Evolutionary conservation across 2,888 invertebrate genomes (phyloP).

Genomic region (Eumerus sabulonum): DNA sequence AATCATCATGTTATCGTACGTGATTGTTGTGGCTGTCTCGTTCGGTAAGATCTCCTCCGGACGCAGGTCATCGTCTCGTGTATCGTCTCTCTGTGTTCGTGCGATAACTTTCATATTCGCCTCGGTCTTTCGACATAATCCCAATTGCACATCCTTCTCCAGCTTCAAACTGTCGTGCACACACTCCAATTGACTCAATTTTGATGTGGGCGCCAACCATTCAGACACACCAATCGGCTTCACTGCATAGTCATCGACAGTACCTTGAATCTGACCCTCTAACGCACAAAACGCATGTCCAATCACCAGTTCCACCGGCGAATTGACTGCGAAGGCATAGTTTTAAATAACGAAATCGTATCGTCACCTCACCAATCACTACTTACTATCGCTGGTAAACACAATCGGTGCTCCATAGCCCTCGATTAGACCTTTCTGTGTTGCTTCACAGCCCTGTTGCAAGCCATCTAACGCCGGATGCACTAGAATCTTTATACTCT

Average conservation of each 20-base stretch:
- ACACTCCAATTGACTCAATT: constrained; percentile 93
- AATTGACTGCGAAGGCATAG: constrained; percentile 88
- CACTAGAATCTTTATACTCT: constrained; percentile 94
- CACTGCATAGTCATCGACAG: constrained; percentile 84
- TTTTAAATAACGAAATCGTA: neutral
- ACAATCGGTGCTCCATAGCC: constrained; percentile 84
- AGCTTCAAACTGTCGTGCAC: constrained; percentile 95
- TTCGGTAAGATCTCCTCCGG: constrained; percentile 90
- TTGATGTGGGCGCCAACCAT: constrained; percentile 91
- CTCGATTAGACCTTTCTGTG: constrained; percentile 74
- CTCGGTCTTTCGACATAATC: constrained; percentile 83
- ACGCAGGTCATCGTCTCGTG: constrained; percentile 85
- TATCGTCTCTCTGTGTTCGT: constrained; percentile 90
- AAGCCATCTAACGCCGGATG: constrained; percentile 80
- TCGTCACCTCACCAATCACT: neutral
- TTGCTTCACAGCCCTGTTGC: constrained; percentile 79
- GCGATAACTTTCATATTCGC: constrained; percentile 86
- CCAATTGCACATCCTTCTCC: constrained; percentile 90
- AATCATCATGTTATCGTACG: constrained; percentile 91
- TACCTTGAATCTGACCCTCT: constrained; percentile 85
- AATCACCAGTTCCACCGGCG: constrained; percentile 91
- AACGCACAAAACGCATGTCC: constrained; percentile 90
- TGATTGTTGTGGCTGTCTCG: constrained; percentile 86
- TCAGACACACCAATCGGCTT: constrained; percentile 89
- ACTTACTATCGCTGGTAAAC: constrained; percentile 95